These are phyloP conservation scores for Sitta carolinensis DNA, from an alignment of 2,797 vertebrate genomes.

Conservation along the genomic window DNA sequence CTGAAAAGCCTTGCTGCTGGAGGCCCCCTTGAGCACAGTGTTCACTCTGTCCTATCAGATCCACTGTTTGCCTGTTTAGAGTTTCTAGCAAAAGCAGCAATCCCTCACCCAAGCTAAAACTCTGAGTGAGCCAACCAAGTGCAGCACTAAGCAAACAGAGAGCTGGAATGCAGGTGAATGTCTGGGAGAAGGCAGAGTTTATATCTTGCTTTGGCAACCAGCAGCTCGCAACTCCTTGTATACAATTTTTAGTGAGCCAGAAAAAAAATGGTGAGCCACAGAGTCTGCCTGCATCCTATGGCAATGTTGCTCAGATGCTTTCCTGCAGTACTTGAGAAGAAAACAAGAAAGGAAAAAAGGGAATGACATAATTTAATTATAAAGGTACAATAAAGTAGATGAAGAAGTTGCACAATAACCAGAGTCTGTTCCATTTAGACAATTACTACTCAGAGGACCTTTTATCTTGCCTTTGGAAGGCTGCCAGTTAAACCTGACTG, in stretches of 20 bases:
- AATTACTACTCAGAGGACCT: slow-evolving; percentile 34
- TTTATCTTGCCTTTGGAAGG: slow-evolving; percentile 11
- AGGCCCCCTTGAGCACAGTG: rapidly evolving
- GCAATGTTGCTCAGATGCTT: neutral
- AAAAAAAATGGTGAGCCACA: neutral
- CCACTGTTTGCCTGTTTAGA: neutral
- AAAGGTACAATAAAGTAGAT: slow-evolving; percentile 47
- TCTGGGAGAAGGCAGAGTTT: neutral
- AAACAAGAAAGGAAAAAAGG: neutral
- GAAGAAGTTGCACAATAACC: slow-evolving; percentile 33
- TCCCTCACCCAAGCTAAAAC: neutral
- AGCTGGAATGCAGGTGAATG: neutral
- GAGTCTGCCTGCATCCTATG: neutral
- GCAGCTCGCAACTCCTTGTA: neutral
- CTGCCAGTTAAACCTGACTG: slow-evolving; percentile 48
- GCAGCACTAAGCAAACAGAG: neutral
- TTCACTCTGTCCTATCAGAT: neutral
- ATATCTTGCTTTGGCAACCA: neutral
- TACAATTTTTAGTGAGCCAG: neutral
- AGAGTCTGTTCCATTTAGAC: slow-evolving; percentile 51
- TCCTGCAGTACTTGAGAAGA: neutral
- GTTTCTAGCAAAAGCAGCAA: neutral
- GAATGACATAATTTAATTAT: slow-evolving; percentile 51
- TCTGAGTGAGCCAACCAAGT: neutral
- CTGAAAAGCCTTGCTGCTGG: neutral